These are phyloP conservation scores for Ophion costatus DNA, from an alignment of 2,888 invertebrate genomes.

Conservation along the genomic window DNA sequence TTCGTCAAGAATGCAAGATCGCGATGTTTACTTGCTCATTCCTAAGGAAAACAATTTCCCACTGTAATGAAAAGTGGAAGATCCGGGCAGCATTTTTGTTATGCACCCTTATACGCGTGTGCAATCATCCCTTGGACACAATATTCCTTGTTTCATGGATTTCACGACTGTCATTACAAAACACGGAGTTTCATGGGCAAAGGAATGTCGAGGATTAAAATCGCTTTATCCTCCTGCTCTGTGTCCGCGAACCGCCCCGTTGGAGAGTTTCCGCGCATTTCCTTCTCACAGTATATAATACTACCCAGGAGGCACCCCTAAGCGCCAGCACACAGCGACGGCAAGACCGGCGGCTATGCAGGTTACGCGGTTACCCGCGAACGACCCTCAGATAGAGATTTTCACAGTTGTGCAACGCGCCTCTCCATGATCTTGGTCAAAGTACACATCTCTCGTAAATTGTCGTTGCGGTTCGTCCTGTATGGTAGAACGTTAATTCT, in stretches of 20 bases:
- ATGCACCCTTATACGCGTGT: background rate
- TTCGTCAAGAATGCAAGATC: too few relatives aligned
- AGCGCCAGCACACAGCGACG: constrained; percentile 31
- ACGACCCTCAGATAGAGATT: constrained; percentile 66
- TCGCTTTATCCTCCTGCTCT: constrained; percentile 54
- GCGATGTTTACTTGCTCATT: too few relatives aligned
- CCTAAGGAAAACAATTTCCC: too few relatives aligned
- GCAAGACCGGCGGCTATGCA: constrained; percentile 38
- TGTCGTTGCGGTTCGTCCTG: constrained; percentile 52
- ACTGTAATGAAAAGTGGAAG: too few relatives aligned
- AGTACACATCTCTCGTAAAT: constrained; percentile 56
- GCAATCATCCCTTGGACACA: background rate
- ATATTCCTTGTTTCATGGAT: constrained; percentile 47
- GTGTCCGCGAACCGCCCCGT: background rate
- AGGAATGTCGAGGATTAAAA: constrained; percentile 60
- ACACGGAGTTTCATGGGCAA: constrained; percentile 15
- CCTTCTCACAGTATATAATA: constrained; percentile 19
- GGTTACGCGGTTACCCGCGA: constrained; percentile 57
- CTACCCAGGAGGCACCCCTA: constrained; percentile 14
- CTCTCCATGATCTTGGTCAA: constrained; percentile 30
- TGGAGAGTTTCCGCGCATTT: constrained; percentile 32
- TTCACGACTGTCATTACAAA: constrained; percentile 32
- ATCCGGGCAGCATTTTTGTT: too few relatives aligned
- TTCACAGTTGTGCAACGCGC: constrained; percentile 57
- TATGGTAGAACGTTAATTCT: constrained; percentile 22